Evolutionary conservation across 2,113 vertebrate species (phyloP).

Genomic region (Pseudorectes ferrugineus): DNA sequence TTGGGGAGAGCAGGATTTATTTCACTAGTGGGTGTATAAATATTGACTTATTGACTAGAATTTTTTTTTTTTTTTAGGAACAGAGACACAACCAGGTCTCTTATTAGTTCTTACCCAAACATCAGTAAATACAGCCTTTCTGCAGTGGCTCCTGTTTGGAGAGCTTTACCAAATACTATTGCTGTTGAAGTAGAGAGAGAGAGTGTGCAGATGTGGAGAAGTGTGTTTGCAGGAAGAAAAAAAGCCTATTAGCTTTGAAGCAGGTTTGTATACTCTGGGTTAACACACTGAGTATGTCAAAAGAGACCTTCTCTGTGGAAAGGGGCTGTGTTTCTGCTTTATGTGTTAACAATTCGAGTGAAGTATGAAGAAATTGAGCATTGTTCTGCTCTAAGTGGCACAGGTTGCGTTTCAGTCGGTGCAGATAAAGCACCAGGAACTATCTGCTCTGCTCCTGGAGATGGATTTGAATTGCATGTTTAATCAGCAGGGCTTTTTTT

Average conservation of each 20-base stretch:
- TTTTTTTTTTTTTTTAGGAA: neutral
- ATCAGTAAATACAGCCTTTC: constrained; percentile 20
- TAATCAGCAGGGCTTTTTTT: neutral
- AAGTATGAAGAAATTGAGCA: constrained; percentile 35
- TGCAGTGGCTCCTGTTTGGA: neutral
- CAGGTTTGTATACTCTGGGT: neutral
- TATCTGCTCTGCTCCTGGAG: constrained; percentile 10
- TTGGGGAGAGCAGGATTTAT: neutral
- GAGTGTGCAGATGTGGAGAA: constrained; percentile 3
- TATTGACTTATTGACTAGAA: constrained; percentile 17
- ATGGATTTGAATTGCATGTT: constrained; percentile 23
- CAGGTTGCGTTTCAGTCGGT: constrained; percentile 6
- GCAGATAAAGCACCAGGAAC: constrained; percentile 35
- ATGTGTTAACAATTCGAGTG: neutral
- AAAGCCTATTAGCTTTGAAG: constrained; percentile 28
- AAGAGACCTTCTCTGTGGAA: neutral
- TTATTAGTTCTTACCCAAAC: constrained; percentile 37
- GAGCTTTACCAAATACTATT: constrained; percentile 36
- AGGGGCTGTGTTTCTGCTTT: neutral
- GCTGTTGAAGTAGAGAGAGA: constrained; percentile 2
- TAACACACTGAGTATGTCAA: neutral
- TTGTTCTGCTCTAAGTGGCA: constrained; percentile 44
- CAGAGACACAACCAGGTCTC: neutral
- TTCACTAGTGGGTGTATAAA: constrained; percentile 26
- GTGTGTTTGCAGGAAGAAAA: constrained; percentile 9